phyloP scores from a whole-genome alignment of 2,113 vertebrate species.

The Tragelaphus buxtoni region DNA sequence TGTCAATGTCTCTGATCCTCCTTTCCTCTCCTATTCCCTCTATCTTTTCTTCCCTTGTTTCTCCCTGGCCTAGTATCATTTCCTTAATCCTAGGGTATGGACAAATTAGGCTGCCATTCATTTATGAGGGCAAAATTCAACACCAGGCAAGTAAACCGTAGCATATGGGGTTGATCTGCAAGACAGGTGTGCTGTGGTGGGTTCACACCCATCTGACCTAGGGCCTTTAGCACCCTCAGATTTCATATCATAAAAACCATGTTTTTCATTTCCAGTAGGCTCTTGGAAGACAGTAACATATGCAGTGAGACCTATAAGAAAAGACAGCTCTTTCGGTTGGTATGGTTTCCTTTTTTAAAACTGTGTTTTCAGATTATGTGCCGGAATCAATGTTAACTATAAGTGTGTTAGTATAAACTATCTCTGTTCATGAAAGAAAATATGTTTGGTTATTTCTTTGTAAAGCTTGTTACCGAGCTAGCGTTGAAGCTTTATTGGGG shows the following conservation, averaged over 20 bases:
- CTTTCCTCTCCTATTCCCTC: background rate
- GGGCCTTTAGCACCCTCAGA: background rate
- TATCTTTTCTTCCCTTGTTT: background rate
- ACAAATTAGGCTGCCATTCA: background rate
- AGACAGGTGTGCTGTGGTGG: background rate
- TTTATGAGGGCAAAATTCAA: background rate
- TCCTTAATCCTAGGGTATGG: background rate
- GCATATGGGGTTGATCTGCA: background rate
- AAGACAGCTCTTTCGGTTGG: slow-evolving; percentile 95
- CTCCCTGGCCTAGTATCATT: background rate
- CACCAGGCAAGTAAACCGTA: background rate
- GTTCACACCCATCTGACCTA: background rate
- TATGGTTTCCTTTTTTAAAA: slow-evolving; percentile 74
- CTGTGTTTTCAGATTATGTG: slow-evolving; percentile 58
- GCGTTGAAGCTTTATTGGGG: background rate
- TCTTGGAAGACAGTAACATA: slow-evolving; percentile 89
- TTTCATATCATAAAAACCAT: slow-evolving; percentile 66
- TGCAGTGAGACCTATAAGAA: slow-evolving; percentile 92
- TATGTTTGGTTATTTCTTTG: background rate
- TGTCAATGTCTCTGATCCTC: background rate
- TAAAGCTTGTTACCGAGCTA: background rate
- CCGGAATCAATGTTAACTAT: slow-evolving; percentile 59
- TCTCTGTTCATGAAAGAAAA: slow-evolving; percentile 46
- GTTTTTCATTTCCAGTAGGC: slow-evolving; percentile 85
- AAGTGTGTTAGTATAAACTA: slow-evolving; percentile 56